Evolutionary conservation across 2,888 invertebrate species (phyloP), one percentile per base, ranked within the genome.

Genomic region (Sarcophaga variegata): DNA sequence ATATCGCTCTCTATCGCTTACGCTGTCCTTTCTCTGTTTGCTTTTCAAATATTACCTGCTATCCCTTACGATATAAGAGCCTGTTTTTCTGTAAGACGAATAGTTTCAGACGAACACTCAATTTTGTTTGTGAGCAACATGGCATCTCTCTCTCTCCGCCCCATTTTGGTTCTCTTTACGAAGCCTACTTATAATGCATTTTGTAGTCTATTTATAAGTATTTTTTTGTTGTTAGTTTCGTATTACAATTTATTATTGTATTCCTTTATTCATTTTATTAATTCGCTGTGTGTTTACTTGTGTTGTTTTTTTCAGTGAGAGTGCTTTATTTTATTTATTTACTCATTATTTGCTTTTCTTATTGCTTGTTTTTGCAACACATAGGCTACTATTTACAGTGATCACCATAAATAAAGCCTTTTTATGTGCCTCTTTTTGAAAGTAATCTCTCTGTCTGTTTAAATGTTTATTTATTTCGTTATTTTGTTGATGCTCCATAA

Each of bases 341-440:
- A 83, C 72, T 62, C 67, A 78, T 72, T 60, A 78, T 64, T 82
- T 59, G 17, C 14, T 70, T 72, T 45, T 78, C 22, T 78, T 83
- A 62, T 74, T 83, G 78, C 72, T 45, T 74, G 11, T 49, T 49
- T 49, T 49, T 8, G 37, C 8, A 37, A 37, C 10, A 54, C 14
- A 54, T 12, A 10, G 17, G 5, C 12, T 14, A 14, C 54, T 54
- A 54, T 17, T 54, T 54, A 54, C 17, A 54, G 17, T 54, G 54
- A 17, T 17, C 17, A 54, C 54, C 17, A 54, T 54, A 54, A 54
- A 54, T 54, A 54, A 4, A 14, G 54, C 4, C 12, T 1, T 54
- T 54, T 14, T 66, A 27, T 66, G 27, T 66, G 27, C 17, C 11
- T 64, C 25, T 12, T 64, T 64, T 64, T 20, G 20, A 20, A 37